phyloP scores from a whole-genome alignment of 2,888 invertebrate species.

The Trichacis sp. region DNA sequence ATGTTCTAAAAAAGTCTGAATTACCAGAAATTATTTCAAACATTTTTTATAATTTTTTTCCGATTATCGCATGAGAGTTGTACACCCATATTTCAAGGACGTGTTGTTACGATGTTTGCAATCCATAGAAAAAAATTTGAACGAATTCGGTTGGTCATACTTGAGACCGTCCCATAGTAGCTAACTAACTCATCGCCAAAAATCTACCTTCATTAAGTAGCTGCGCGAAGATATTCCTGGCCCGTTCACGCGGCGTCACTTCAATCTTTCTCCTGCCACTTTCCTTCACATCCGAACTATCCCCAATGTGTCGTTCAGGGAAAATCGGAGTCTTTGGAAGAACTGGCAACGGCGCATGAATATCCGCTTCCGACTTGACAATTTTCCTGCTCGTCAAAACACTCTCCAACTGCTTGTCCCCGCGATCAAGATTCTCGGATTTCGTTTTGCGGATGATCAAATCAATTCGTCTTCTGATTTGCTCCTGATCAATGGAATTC shows the following conservation, averaged over 20 bases:
- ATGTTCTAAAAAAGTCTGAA: too few species aligned
- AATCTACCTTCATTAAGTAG: conserved; percentile 52
- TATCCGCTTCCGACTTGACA: conserved; percentile 57
- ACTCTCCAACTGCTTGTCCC: conserved; percentile 32
- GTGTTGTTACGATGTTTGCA: too few species aligned
- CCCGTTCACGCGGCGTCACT: conserved; percentile 39
- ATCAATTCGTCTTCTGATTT: conserved; percentile 51
- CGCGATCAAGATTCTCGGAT: conserved; percentile 57
- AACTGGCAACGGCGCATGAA: conserved; percentile 39
- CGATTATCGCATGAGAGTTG: too few species aligned
- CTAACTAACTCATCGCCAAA: too few species aligned
- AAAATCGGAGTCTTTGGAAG: conserved; percentile 45
- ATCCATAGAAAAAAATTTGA: too few species aligned
- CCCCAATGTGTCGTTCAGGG: conserved; percentile 56
- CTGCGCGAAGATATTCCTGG: conserved; percentile 59
- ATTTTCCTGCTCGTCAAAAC: conserved; percentile 44
- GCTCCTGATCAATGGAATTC: conserved; percentile 14
- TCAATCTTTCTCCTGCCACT: conserved; percentile 19
- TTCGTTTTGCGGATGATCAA: conserved; percentile 61
- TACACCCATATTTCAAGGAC: too few species aligned
- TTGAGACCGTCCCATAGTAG: too few species aligned
- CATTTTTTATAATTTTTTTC: too few species aligned
- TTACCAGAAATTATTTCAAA: too few species aligned
- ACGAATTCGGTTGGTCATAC: too few species aligned
- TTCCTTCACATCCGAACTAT: conserved; percentile 43